Evolutionary conservation across 2,888 invertebrate species (phyloP).

Genomic region (Pristionchus maxplancki): DNA sequence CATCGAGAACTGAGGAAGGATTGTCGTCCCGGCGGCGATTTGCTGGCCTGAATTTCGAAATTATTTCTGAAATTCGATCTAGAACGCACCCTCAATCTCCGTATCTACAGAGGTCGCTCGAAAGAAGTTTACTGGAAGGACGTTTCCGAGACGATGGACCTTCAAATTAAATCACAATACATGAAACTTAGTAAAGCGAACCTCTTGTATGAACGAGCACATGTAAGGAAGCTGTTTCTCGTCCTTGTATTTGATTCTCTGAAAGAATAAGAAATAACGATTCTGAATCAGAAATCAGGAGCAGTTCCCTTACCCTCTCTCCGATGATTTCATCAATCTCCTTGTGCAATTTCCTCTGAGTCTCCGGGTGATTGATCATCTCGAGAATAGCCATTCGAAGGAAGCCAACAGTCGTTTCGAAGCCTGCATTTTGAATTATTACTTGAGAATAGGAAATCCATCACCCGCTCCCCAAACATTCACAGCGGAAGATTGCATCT

Average conservation of each 20-base stretch:
- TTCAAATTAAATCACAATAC: too few relatives aligned
- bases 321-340: slow-evolving; percentile 7
- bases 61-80: background rate
- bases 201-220: background rate
- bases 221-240: slow-evolving; percentile 20
- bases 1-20: slow-evolving; percentile 31
- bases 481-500: background rate
- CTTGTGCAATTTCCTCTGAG: background rate
- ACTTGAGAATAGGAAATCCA: too few relatives aligned
- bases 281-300: background rate
- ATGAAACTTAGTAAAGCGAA: background rate
- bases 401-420: slow-evolving; percentile 6
- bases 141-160: background rate
- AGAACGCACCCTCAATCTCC: background rate
- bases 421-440: background rate
- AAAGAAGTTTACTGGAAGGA: slow-evolving; percentile 25
- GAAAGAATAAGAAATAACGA: background rate
- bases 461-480: slow-evolving; percentile 7
- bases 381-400: background rate
- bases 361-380: background rate
- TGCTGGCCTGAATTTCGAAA: background rate
- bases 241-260: slow-evolving; percentile 26
- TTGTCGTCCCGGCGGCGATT: background rate
- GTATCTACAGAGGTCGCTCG: background rate
- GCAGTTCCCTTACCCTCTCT: background rate